Evolutionary conservation across 1,140 invertebrate species (phyloP).

Genomic region (Monochamus saltuarius): DNA sequence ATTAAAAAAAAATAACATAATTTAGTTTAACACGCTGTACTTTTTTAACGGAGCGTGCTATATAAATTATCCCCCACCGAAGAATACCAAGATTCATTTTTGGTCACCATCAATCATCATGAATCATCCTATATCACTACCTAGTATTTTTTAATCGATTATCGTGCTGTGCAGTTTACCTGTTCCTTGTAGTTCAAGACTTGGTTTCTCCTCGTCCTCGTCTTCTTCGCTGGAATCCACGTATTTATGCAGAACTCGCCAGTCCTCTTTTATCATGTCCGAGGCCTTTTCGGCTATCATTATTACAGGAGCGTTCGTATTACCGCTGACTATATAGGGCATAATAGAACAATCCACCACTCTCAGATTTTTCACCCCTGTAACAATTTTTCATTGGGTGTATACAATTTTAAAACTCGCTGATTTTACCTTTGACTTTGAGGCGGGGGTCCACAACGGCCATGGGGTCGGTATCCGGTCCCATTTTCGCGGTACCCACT

Average conservation of each 20-base stretch:
- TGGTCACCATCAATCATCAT: no score
- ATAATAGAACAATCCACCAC: conserved; percentile 81
- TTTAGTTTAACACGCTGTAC: no score
- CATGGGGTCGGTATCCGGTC: conserved; percentile 59
- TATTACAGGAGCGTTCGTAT: conserved; percentile 75
- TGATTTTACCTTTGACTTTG: conserved; percentile 54
- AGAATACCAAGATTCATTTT: no score
- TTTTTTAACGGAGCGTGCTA: no score
- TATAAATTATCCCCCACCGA: no score
- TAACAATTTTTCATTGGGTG: conserved; percentile 25
- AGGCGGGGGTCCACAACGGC: conserved; percentile 70
- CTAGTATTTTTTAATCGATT: not conserved
- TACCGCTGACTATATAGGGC: conserved; percentile 70
- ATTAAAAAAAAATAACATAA: no score
- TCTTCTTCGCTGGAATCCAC: conserved; percentile 21
- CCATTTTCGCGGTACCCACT: conserved; percentile 75
- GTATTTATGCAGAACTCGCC: conserved; percentile 39
- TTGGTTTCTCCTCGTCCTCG: conserved; percentile 6
- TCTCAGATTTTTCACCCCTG: conserved; percentile 67
- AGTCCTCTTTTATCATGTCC: conserved; percentile 68
- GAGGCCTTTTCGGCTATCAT: conserved; percentile 79
- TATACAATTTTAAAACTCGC: not conserved
- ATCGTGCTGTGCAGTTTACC: not conserved
- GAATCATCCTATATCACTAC: no score
- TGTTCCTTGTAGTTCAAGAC: not conserved